phyloP scores from a whole-genome alignment of 1,140 invertebrate genomes.

The Drosophila kurseongensis region DNA sequence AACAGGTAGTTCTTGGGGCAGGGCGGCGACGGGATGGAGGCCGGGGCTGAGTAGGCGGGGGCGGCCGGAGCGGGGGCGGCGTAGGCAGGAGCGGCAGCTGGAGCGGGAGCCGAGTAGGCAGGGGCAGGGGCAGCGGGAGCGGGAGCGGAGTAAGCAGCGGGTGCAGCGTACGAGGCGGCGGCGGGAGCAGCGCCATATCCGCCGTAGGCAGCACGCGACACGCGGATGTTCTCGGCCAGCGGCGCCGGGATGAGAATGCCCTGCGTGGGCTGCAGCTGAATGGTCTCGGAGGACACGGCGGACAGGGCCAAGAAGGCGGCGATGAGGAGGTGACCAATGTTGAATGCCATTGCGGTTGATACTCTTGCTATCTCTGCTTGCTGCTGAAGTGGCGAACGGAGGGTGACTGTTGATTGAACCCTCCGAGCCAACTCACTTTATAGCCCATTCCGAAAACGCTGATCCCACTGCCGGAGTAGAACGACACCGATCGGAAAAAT shows the following conservation, averaged over 20 bases:
- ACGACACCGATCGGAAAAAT: constrained; percentile 14
- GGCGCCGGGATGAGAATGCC: constrained; percentile 74
- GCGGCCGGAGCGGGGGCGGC: constrained; percentile 55
- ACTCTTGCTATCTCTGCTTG: constrained; percentile 37
- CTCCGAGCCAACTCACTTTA: constrained; percentile 49
- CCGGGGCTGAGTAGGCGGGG: constrained; percentile 54
- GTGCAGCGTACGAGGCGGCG: constrained; percentile 31
- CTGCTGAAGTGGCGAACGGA: constrained; percentile 45
- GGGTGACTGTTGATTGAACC: constrained; percentile 50
- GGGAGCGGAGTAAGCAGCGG: constrained; percentile 39
- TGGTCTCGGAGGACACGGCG: constrained; percentile 55
- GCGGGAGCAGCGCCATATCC: constrained; percentile 49
- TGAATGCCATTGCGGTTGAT: constrained; percentile 55
- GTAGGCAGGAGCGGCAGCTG: constrained; percentile 51
- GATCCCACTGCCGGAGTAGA: constrained; percentile 30
- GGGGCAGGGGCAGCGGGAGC: constrained; percentile 19
- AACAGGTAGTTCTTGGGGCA: constrained; percentile 82
- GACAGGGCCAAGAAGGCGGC: constrained; percentile 37
- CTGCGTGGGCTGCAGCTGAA: constrained; percentile 73
- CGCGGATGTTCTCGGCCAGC: constrained; percentile 68
- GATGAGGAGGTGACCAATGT: constrained; percentile 53
- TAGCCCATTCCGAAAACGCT: constrained; percentile 50
- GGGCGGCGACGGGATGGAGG: constrained; percentile 62
- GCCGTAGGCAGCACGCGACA: constrained; percentile 66
- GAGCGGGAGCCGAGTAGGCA: constrained; percentile 30